These are phyloP conservation scores for Drosophila basisetae DNA, from an alignment of 2,888 invertebrate genomes.

Conservation along the genomic window DNA sequence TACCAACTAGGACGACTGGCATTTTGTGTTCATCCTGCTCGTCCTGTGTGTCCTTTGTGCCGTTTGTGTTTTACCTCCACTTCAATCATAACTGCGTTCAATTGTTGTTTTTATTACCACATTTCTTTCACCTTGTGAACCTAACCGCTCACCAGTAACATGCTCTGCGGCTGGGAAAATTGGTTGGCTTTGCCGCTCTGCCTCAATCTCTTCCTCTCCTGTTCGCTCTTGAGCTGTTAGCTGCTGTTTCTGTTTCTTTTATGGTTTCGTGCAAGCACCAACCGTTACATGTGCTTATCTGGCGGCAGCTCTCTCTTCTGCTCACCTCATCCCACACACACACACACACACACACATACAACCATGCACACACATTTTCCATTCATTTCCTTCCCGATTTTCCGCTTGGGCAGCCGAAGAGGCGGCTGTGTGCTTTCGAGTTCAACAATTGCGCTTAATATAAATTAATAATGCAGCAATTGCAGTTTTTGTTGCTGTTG, in stretches of 20 bases:
- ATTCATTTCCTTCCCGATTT: slow-evolving; percentile 63
- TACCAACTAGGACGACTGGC: slow-evolving; percentile 35
- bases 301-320: slow-evolving; percentile 32
- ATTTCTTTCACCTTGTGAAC: slow-evolving; percentile 72
- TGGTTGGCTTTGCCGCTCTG: slow-evolving; percentile 45
- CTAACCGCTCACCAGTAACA: slow-evolving; percentile 16
- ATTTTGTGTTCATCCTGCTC: slow-evolving; percentile 45
- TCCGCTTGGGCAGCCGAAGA: slow-evolving; percentile 60
- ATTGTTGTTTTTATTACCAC: slow-evolving; percentile 81
- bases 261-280: slow-evolving; percentile 53
- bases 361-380: slow-evolving; percentile 32
- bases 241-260: slow-evolving; percentile 37
- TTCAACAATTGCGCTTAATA: slow-evolving; percentile 77
- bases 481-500: slow-evolving; percentile 65
- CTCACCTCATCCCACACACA: slow-evolving; percentile 28
- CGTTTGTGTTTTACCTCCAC: slow-evolving; percentile 68
- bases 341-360: slow-evolving; percentile 15
- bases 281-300: slow-evolving; percentile 74
- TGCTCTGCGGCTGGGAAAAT: slow-evolving; percentile 55
- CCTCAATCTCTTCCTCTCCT: not conserved
- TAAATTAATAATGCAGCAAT: slow-evolving; percentile 82
- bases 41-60: slow-evolving; percentile 35
- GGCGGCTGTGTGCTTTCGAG: slow-evolving; percentile 29
- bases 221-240: not conserved
- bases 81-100: slow-evolving; percentile 81